These are phyloP conservation scores for Alosa sapidissima DNA, from an alignment of 2,797 vertebrate genomes.

Conservation along the genomic window DNA sequence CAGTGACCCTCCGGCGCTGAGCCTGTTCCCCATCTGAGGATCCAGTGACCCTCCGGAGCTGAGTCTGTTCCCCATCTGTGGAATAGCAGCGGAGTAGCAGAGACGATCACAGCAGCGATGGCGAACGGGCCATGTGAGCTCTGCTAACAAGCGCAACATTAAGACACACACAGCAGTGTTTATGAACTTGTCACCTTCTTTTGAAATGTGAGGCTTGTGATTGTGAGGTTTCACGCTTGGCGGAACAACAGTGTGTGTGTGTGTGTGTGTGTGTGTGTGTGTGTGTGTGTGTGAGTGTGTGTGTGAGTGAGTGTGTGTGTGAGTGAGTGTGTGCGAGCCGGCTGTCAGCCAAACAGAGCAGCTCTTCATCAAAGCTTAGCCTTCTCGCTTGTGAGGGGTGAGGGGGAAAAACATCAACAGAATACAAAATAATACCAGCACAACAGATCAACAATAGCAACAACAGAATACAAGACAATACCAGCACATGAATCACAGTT, in stretches of 20 bases:
- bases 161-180: not conserved
- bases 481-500: too few species aligned
- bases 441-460: not conserved
- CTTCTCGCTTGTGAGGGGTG: not conserved
- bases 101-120: too few species aligned
- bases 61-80: too few species aligned
- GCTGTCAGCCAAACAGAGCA: not conserved
- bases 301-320: not conserved
- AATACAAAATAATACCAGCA: not conserved
- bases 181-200: not conserved
- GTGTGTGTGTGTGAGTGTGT: not conserved
- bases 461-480: not conserved
- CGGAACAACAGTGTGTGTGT: not conserved
- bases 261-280: not conserved
- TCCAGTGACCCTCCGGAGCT: too few species aligned
- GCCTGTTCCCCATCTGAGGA: too few species aligned
- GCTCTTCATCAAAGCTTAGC: not conserved
- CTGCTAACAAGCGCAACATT: not conserved
- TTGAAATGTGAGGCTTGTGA: conserved; percentile 3
- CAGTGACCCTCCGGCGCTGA: too few species aligned
- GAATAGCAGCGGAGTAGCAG: too few species aligned
- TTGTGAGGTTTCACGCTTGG: not conserved
- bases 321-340: not conserved
- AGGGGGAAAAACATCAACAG: not conserved
- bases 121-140: not conserved